These are phyloP conservation scores for Ictalurus furcatus DNA, from an alignment of 2,113 vertebrate genomes.

Conservation along the genomic window DNA sequence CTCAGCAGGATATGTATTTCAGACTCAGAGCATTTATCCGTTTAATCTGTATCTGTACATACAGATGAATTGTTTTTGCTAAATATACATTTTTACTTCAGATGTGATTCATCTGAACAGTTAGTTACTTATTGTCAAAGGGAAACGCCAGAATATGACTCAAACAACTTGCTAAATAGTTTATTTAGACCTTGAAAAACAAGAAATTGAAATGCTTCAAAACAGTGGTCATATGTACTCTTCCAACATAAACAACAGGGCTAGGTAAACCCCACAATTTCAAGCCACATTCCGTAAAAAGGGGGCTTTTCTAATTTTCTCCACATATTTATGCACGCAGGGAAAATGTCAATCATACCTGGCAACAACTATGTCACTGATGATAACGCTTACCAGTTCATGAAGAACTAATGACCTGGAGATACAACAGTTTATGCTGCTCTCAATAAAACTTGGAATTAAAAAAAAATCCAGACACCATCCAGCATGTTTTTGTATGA, in stretches of 20 bases:
- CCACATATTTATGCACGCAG: background rate
- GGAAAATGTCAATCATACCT: background rate
- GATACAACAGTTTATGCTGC: background rate
- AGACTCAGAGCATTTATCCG: background rate
- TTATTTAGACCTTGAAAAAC: background rate
- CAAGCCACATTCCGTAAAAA: background rate
- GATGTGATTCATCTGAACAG: background rate
- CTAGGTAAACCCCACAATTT: background rate
- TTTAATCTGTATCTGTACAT: background rate
- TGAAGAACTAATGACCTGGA: background rate
- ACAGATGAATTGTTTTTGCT: background rate
- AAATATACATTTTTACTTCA: background rate
- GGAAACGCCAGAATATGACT: background rate
- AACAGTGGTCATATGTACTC: background rate
- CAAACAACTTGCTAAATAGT: background rate
- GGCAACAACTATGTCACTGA: background rate
- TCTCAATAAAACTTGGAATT: background rate
- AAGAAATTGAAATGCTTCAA: background rate
- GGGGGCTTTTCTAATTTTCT: background rate
- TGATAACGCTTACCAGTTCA: conserved; percentile 7
- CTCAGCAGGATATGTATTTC: background rate
- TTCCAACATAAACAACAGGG: background rate
- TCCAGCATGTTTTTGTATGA: conserved; percentile 27
- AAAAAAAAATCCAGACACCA: background rate
- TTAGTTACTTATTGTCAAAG: background rate